Conservation (phyloP, 2,113 vertebrate species). For the Meleagris gallopavo region DNA sequence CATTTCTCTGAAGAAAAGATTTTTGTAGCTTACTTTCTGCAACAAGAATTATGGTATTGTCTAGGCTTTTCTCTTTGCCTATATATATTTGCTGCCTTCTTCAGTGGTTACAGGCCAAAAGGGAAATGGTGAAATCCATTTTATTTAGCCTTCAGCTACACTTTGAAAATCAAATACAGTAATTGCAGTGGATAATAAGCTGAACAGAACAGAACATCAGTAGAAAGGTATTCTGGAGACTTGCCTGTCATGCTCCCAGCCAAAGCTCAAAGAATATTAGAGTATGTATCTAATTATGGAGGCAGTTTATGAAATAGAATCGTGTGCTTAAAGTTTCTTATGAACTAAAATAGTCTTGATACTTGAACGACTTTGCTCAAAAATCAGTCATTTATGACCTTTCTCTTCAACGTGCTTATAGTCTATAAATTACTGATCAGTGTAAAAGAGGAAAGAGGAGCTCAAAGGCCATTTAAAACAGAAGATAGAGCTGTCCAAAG, state of each 20-base stretch:
- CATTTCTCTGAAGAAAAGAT: not conserved
- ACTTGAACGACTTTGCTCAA: not conserved
- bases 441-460: conserved; percentile 32
- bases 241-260: not conserved
- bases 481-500: not conserved
- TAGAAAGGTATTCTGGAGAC: not conserved
- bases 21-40: not conserved
- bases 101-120: not conserved
- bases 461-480: conserved; percentile 45
- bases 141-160: not conserved
- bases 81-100: not conserved
- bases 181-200: not conserved
- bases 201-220: not conserved
- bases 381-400: not conserved
- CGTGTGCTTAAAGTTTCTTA: not conserved
- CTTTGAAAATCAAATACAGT: conserved; percentile 8
- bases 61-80: not conserved
- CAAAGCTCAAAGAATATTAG: not conserved
- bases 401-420: not conserved
- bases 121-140: not conserved
- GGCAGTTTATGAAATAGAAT: not conserved
- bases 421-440: conserved; percentile 46
- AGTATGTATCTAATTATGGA: not conserved
- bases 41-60: not conserved
- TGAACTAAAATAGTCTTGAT: not conserved